Base-by-base conservation (phyloP, 2,888 invertebrate species). In the Empis stercorea region DNA sequence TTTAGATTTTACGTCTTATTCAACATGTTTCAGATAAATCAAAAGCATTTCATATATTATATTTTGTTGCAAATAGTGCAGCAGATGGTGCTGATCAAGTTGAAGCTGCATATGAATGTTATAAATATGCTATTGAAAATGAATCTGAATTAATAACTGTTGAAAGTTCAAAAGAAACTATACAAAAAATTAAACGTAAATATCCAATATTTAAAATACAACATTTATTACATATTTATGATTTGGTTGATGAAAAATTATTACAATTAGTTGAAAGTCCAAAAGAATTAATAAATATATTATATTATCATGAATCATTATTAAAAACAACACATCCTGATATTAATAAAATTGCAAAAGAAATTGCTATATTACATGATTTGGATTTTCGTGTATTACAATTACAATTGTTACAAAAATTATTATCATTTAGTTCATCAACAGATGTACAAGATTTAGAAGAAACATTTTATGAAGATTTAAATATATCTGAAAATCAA, bases 1-100 rank as follows among this genome's bases (percentile, higher is more conserved):
- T 48, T 37, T 23, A 66, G 66, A 59, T 67, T 10, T 48, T 69
- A 2, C 62, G 68, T 16, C 55, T 70, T 34, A 60, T 66, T 0
- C 53, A 60, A 16, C 60, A 64, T 45, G 61, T 70, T 3, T 57
- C 60, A 13, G 63, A 56, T 52, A 57, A 58, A 9, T 59, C 59
- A 5, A 68, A 64, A 49, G 62, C 60, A 4, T 59, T 70, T 27
- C 54, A 63, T 14, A 66, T 67, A 46, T 56, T 70, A n/a, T 70
- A 69, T 50, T 66, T 61, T 53, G 64, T 66, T 5, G 59, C 63
- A 0, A 65, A 61, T 50, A 62, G 67, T 54, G 64, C 70, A 0
- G 65, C 67, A 0, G 62, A 65, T 32, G 70, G 70, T 0, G 66
- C 64, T 2, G 70, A 70, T 58, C 65, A 67, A 54, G 67, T 70